Conservation (phyloP, 2,888 invertebrate genomes). For the Trissolcus brochymenae region DNA sequence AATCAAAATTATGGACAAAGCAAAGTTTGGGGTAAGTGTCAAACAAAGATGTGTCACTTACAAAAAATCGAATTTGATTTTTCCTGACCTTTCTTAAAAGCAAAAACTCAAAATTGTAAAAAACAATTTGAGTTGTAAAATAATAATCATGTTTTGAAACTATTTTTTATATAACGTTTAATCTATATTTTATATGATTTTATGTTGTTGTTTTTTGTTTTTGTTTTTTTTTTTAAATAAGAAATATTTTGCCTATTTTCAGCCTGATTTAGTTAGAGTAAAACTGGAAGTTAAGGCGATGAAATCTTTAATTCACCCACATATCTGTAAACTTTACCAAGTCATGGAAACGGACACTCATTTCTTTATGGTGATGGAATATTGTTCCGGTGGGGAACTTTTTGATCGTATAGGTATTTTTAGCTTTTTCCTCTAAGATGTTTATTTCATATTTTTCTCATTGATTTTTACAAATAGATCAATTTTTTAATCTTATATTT, state of each 20-base stretch:
- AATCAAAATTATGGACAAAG: constrained; percentile 89
- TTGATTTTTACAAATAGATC: not conserved
- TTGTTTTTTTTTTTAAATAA: not conserved
- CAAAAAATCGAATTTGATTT: constrained; percentile 1
- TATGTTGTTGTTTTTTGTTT: not conserved
- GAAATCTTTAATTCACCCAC: constrained; percentile 83
- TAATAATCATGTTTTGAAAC: too few relatives aligned
- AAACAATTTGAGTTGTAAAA: too few relatives aligned
- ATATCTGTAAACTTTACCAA: constrained; percentile 88
- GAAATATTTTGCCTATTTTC: constrained; percentile 45
- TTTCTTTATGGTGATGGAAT: constrained; percentile 88
- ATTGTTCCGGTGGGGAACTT: constrained; percentile 89
- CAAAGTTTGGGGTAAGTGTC: constrained; percentile 80
- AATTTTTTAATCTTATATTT: constrained; percentile 17
- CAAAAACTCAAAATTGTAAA: constrained; percentile 24
- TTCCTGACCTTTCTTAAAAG: not conserved
- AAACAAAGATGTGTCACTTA: constrained; percentile 6
- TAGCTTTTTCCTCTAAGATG: not conserved
- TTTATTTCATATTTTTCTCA: not conserved
- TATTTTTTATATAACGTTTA: too few relatives aligned
- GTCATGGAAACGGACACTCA: constrained; percentile 86
- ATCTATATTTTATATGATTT: constrained; percentile 1
- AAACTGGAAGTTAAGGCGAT: constrained; percentile 85
- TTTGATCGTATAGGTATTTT: constrained; percentile 85
- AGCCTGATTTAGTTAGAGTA: constrained; percentile 85